A percentile compares a stretch with the other conserved stretches of the same genome.
These are phyloP conservation scores for Acanthosepion esculentum DNA, from an alignment of 2,888 invertebrate species.

Conservation along the genomic window DNA sequence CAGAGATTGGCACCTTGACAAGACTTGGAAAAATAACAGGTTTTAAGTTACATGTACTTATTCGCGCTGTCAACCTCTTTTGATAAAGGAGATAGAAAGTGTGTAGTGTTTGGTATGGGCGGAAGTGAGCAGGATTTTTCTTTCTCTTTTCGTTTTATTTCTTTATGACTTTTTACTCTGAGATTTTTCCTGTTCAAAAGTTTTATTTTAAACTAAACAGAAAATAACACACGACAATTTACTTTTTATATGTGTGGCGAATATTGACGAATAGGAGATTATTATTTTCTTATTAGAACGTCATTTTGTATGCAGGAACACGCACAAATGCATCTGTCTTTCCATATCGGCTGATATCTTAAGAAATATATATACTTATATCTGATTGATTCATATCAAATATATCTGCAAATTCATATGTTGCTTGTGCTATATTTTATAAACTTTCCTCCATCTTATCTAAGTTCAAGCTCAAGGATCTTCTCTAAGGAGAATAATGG, in stretches of 20 bases:
- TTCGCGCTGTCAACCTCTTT: background rate
- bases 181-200: background rate
- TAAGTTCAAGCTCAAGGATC: no score
- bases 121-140: background rate
- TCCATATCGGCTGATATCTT: no score
- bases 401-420: no score
- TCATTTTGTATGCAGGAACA: background rate
- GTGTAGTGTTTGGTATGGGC: background rate
- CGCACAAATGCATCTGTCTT: no score
- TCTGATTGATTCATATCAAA: no score
- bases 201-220: background rate
- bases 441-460: no score
- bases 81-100: background rate
- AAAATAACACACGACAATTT: background rate
- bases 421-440: no score
- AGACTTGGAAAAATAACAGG: background rate
- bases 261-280: background rate
- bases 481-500: no score
- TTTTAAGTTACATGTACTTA: background rate
- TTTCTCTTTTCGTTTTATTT: background rate
- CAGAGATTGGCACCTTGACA: background rate
- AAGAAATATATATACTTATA: no score
- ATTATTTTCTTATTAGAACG: background rate
- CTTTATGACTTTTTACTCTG: background rate
- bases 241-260: background rate